Base-by-base conservation (phyloP, 1,140 invertebrate genomes). In the Drosophila melanica region DNA sequence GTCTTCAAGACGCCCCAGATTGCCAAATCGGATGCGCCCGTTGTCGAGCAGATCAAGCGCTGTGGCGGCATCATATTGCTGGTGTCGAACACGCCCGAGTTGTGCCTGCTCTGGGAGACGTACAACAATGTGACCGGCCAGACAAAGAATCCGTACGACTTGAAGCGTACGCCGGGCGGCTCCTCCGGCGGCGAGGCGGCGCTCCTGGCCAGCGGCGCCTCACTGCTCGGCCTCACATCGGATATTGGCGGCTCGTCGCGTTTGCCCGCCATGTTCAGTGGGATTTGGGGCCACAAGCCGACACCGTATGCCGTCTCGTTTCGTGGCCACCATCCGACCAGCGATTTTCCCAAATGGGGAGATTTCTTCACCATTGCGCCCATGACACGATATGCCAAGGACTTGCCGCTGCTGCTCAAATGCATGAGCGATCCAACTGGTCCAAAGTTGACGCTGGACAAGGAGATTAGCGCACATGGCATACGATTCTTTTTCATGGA, bases 41-140 rank as follows among this genome's bases (percentile, higher is more conserved):
- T 94, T 9, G 95, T 98, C 0, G 92, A 91, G 23, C 92, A 94
- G 12, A 93, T 97, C 14, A 94, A 94, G 75, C 91, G 94, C 42
- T 95, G 96, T 39, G 97, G 98, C n/a, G 97, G 95, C 12, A 98
- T 99, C 75, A 95, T 96, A 4, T 91, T 98, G 10, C 68, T 91
- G n/a, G 95, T 97, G 0, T 98, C 97, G 14, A 99, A 98, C 92
- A 96, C 97, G 1, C 97, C 98, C 2, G 98, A 99, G 91, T 92
- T 98, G n/a, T 97, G 96, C 75, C 93, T 98, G 93, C 96, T 95
- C 92, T 98, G 96, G 95, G 98, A 99, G 92, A 97, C 96, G 0
- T 95, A 94, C 69, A 99, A 99, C 93, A 95, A 95, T 59, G 93
- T 98, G 0, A 97, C 96, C 53, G 98, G 98, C 0, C 93, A 94